Percentiles rank a stretch among this genome's conserved stretches.
Evolutionary conservation across 2,888 invertebrate species (phyloP).

Genomic region (Lepidocyrtinus sp.): DNA sequence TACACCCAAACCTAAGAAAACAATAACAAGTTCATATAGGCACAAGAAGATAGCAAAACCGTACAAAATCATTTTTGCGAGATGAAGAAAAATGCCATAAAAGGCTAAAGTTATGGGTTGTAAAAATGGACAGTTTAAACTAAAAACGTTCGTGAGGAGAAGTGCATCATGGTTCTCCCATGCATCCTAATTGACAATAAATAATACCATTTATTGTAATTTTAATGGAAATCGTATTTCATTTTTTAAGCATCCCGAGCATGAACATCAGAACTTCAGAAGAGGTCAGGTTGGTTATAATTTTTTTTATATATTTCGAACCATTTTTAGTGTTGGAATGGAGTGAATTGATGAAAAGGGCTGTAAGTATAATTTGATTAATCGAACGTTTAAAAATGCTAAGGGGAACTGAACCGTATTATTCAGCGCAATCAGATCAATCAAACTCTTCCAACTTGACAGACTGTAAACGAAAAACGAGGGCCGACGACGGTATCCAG

Average conservation of each 20-base stretch:
- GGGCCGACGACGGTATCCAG: neutral
- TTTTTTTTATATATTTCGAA: no score
- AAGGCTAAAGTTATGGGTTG: constrained; percentile 26
- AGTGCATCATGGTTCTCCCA: no score
- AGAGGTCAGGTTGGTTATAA: neutral
- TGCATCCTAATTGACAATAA: neutral
- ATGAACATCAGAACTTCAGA: neutral
- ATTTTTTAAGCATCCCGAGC: neutral
- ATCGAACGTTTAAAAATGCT: constrained; percentile 29
- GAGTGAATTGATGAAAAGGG: constrained; percentile 24
- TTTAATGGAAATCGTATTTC: neutral
- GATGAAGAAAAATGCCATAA: constrained; percentile 43
- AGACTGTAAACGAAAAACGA: constrained; percentile 44
- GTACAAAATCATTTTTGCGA: constrained; percentile 44
- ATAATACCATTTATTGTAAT: no score
- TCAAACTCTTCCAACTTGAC: constrained; percentile 46
- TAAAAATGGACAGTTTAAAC: constrained; percentile 11
- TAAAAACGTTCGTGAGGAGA: no score
- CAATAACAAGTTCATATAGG: no score
- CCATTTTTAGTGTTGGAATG: constrained; percentile 15
- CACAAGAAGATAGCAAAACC: no score
- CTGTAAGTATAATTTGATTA: constrained; percentile 30
- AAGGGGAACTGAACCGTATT: constrained; percentile 41
- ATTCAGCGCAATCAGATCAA: constrained; percentile 49
- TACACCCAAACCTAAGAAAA: no score